Conservation (phyloP, 1,140 invertebrate species). For the Cotesia typhae region DNA sequence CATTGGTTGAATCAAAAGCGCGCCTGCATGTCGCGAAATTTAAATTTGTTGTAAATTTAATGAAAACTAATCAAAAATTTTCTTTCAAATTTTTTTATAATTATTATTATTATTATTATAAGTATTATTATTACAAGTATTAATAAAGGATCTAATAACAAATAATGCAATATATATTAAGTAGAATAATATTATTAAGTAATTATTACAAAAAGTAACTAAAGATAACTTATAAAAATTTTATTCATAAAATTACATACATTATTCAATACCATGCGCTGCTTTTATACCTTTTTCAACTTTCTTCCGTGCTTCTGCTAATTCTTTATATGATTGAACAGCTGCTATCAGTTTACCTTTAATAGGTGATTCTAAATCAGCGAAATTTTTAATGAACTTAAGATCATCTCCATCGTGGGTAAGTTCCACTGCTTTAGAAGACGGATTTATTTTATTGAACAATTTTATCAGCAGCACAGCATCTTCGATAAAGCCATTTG, state of each 20-base stretch:
- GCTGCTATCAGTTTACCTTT: conserved; percentile 71
- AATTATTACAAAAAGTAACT: too few relatives aligned
- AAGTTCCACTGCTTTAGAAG: conserved; percentile 53
- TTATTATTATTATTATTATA: too few relatives aligned
- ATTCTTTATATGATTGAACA: conserved; percentile 72
- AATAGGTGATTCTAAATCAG: conserved; percentile 69
- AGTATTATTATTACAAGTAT: too few relatives aligned
- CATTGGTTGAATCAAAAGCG: too few relatives aligned
- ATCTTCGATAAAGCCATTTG: conserved; percentile 69
- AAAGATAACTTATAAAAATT: too few relatives aligned
- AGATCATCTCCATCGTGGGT: conserved; percentile 56
- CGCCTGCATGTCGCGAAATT: too few relatives aligned
- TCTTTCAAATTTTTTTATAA: too few relatives aligned
- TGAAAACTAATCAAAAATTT: too few relatives aligned
- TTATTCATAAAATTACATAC: neutral
- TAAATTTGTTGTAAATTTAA: too few relatives aligned
- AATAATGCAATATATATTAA: too few relatives aligned
- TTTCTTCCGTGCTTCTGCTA: conserved; percentile 67
- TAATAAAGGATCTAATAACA: too few relatives aligned
- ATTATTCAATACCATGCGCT: conserved; percentile 68
- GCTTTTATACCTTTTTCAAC: conserved; percentile 70
- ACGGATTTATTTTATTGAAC: conserved; percentile 68
- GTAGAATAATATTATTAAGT: too few relatives aligned
- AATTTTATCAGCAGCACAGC: conserved; percentile 69
- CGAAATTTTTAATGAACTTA: conserved; percentile 71